Evolutionary conservation across 2,113 vertebrate species (phyloP), one percentile per base, ranked within the genome.

Genomic region (Passer montanus): DNA sequence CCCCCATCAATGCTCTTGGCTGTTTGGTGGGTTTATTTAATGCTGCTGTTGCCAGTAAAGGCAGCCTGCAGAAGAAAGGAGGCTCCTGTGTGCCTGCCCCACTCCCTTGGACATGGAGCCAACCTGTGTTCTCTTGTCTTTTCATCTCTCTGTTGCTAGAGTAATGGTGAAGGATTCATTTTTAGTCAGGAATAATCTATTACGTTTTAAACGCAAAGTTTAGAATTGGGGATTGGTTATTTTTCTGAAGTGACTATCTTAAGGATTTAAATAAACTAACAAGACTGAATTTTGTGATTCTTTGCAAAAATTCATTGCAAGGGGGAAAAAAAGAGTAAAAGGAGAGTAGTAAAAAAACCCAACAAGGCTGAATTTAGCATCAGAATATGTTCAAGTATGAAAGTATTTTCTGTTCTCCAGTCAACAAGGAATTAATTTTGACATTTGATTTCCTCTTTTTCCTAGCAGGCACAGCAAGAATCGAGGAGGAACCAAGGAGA

Each of bases 361-460:
- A 23, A 7, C 6, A 43, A 33, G 11, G 33, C 33, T 87, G 49
- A 59, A n/a, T 86, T 83, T 89, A 63, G 15, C 41, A 75, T 23
- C 41, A 64, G 49, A 84, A 58, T 26, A 26, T 19, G 9, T 68
- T 81, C 28, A 55, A 68, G 6, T 47, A 39, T 52, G 14, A 30
- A 70, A 20, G 9, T 15, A 39, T 72, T 93, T 84, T 74, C 39
- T 84, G 11, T 47, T 72, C 20, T 81, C 30, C 58, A 62, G 88
- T 72, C 70, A 84, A 64, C 28, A 46, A 89, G 28, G 68, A 84
- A 75, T 95, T 90, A 82, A 84, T 84, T 26, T 75, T 72, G 30
- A 53, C 28, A 66, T 84, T 91, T 59, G 68, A 55, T 90, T 95
- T 94, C 52, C 28, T 74, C 26, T 26, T 90, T 95, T 84, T 47